These are phyloP conservation scores for Caenorhabditis zanzibari DNA, from an alignment of 2,888 invertebrate species.

Conservation along the genomic window DNA sequence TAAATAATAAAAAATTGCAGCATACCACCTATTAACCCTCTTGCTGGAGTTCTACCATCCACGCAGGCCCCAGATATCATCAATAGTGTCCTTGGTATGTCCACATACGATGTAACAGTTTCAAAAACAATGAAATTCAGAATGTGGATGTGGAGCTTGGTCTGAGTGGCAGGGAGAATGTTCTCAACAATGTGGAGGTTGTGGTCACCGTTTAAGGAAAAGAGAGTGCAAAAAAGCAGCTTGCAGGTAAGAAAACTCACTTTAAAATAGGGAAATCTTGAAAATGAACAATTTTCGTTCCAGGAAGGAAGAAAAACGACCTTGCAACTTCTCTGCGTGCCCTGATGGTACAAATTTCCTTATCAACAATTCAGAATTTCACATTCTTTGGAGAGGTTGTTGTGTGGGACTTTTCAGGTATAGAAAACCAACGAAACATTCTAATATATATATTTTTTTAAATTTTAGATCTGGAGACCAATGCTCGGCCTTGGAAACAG, in stretches of 20 bases:
- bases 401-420: conserved; percentile 81
- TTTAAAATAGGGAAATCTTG: no score
- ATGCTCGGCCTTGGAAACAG: conserved; percentile 76
- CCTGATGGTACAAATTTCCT: conserved; percentile 81
- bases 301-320: conserved; percentile 79
- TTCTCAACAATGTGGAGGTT: conserved; percentile 82
- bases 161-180: conserved; percentile 79
- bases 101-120: no score
- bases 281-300: conserved; percentile 4
- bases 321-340: conserved; percentile 81
- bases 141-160: conserved; percentile 81
- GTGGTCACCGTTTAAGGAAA: conserved; percentile 76
- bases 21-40: conserved; percentile 46
- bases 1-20: conserved; percentile 37
- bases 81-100: conserved; percentile 61
- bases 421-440: no score
- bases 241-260: conserved; percentile 56
- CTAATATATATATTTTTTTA: no score
- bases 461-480: conserved; percentile 67
- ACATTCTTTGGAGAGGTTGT: conserved; percentile 82
- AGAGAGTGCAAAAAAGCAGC: conserved; percentile 74
- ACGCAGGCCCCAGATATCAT: conserved; percentile 66
- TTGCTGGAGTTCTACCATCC: conserved; percentile 52
- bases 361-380: conserved; percentile 82
- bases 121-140: conserved; percentile 38